Conservation (phyloP, 1,140 invertebrate species). For the Penaeus chinensis region DNA sequence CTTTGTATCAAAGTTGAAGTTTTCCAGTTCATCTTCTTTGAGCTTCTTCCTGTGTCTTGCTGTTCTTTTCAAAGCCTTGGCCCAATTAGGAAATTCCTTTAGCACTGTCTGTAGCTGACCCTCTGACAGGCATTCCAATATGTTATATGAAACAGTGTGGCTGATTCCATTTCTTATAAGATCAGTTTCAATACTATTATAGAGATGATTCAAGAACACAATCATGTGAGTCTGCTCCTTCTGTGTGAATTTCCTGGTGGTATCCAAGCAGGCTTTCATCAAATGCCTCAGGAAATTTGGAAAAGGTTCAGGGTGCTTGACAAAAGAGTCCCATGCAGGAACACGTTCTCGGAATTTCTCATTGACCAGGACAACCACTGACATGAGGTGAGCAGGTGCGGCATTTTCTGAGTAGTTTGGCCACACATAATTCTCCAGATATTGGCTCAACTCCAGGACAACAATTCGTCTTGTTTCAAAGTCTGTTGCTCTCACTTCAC, state of each 20-base stretch:
- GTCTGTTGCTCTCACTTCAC: constrained; percentile 75
- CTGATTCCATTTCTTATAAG: constrained; percentile 76
- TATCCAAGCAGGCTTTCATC: constrained; percentile 77
- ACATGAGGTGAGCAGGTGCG: constrained; percentile 87
- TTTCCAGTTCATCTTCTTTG: constrained; percentile 77
- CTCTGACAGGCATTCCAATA: constrained; percentile 91
- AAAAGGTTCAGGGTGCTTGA: constrained; percentile 85
- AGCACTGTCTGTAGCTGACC: constrained; percentile 62
- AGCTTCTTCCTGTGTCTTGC: constrained; percentile 83
- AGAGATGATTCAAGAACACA: constrained; percentile 94
- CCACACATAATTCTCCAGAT: constrained; percentile 97
- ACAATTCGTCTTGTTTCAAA: constrained; percentile 90
- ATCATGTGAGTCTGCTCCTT: constrained; percentile 89
- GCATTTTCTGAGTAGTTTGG: constrained; percentile 86
- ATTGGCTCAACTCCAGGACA: constrained; percentile 97
- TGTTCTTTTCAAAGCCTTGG: constrained; percentile 92
- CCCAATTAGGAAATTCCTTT: constrained; percentile 85
- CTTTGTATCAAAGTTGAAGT: constrained; percentile 85
- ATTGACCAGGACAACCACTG: constrained; percentile 97
- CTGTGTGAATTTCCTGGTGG: constrained; percentile 73
- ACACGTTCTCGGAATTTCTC: constrained; percentile 98
- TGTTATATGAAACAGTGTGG: constrained; percentile 86
- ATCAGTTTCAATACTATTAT: constrained; percentile 95
- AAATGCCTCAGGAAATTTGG: constrained; percentile 88
- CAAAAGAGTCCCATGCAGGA: constrained; percentile 94